Percentiles rank a stretch among this genome's conserved stretches.
Evolutionary conservation across 2,797 vertebrate species (phyloP).

Genomic region (Megalops cyprinoides): DNA sequence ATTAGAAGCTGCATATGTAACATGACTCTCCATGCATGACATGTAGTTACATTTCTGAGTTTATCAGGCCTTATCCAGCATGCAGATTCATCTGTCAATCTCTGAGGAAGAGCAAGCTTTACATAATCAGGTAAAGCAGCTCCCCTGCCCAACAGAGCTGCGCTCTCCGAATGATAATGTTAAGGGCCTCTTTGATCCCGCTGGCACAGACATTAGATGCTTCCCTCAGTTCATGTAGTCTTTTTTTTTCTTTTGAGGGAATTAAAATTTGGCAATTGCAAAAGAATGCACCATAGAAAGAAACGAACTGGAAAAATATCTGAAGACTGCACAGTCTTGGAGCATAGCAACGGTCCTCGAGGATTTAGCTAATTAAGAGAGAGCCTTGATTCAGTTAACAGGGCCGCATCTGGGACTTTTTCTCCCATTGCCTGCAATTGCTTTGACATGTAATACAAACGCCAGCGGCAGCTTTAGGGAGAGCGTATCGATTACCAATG

Average conservation of each 20-base stretch:
- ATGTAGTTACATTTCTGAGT: neutral
- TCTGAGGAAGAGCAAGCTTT: neutral
- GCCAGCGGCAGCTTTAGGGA: conserved; percentile 53
- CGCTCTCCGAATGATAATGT: conserved; percentile 21
- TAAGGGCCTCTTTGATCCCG: neutral
- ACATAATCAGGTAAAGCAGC: neutral
- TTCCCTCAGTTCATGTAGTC: conserved; percentile 7
- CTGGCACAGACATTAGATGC: neutral
- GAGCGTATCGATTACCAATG: conserved; percentile 42
- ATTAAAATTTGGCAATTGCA: neutral
- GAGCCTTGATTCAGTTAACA: conserved; percentile 50
- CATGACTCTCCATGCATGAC: no score
- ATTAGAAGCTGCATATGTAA: no score
- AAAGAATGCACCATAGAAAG: neutral
- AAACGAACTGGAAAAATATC: conserved; percentile 20
- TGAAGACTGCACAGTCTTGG: neutral
- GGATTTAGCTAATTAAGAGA: conserved; percentile 51
- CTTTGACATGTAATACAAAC: conserved; percentile 54
- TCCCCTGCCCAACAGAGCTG: neutral
- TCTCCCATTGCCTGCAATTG: conserved; percentile 54
- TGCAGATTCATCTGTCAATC: neutral
- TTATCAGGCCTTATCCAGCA: neutral
- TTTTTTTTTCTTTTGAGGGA: neutral
- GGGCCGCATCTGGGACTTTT: conserved; percentile 53
- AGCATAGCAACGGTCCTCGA: neutral